Evolutionary conservation across 1,140 invertebrate genomes (phyloP).

Genomic region (Phortica variegata): DNA sequence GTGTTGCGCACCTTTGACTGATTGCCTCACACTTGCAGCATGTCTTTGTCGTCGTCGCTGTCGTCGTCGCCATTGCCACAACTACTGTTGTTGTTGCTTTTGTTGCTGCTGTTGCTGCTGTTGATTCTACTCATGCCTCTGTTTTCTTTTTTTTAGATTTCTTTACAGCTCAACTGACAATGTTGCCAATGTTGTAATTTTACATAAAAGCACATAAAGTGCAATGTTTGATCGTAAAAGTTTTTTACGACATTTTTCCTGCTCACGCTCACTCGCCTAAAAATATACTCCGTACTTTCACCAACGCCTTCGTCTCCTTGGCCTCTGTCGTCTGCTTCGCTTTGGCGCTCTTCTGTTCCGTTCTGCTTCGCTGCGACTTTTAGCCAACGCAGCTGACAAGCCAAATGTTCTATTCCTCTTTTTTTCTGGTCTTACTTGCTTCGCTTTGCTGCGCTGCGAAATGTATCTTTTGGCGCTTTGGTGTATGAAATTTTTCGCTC

Average conservation of each 20-base stretch:
- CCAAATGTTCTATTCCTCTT: too few species aligned
- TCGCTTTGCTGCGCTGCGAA: slow-evolving; percentile 2
- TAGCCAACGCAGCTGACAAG: too few species aligned
- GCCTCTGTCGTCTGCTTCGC: slow-evolving; percentile 1
- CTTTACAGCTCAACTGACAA: slow-evolving; percentile 54
- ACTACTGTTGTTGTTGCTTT: too few species aligned
- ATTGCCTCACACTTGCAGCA: slow-evolving; percentile 25
- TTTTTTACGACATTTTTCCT: slow-evolving; percentile 54
- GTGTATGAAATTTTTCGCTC: slow-evolving; percentile 39
- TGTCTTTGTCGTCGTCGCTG: slow-evolving; percentile 8
- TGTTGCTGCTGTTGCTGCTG: slow-evolving; percentile 23
- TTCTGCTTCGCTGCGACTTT: slow-evolving; percentile 4
- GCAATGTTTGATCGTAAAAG: slow-evolving; percentile 55
- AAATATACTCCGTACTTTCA: slow-evolving; percentile 30
- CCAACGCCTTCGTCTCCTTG: not conserved
- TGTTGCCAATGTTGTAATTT: slow-evolving; percentile 54
- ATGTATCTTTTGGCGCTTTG: not conserved
- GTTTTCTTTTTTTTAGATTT: too few species aligned
- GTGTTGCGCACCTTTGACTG: slow-evolving; percentile 47
- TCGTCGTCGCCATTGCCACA: slow-evolving; percentile 3
- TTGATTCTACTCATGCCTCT: slow-evolving; percentile 42
- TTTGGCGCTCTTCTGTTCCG: slow-evolving; percentile 18
- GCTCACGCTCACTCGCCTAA: slow-evolving; percentile 42
- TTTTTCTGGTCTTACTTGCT: slow-evolving; percentile 14
- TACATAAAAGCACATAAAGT: slow-evolving; percentile 55